These are phyloP conservation scores for Zeuzera pyrina DNA, from an alignment of 2,888 invertebrate genomes.

Conservation along the genomic window DNA sequence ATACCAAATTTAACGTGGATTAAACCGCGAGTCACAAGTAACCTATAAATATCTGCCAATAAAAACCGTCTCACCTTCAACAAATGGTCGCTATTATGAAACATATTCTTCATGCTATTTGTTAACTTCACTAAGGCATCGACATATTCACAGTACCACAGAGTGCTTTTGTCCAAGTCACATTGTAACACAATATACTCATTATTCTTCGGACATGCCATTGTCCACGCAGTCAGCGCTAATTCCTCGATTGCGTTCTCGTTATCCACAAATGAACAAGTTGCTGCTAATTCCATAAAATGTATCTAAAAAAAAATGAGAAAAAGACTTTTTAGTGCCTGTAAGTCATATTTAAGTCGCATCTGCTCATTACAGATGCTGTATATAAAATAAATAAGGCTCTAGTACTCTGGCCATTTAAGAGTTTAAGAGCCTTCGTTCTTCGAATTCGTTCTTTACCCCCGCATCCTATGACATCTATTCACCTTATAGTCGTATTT, in stretches of 20 bases:
- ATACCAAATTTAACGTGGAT: no score
- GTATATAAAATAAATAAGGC: no score
- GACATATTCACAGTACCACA: conserved; percentile 39
- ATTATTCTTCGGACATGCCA: conserved; percentile 28
- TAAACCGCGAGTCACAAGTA: neutral
- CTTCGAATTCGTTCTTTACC: no score
- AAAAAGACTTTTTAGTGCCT: no score
- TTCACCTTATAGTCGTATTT: no score
- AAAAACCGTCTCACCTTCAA: conserved; percentile 30
- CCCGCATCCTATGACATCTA: no score
- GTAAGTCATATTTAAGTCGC: no score
- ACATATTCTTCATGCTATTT: conserved; percentile 20
- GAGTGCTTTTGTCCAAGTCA: conserved; percentile 21
- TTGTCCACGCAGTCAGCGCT: conserved; percentile 34
- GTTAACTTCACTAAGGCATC: conserved; percentile 34
- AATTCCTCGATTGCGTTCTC: conserved; percentile 24
- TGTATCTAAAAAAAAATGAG: conserved; percentile 46
- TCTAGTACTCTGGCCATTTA: no score
- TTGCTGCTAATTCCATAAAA: conserved; percentile 32
- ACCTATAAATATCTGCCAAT: neutral
- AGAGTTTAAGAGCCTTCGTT: no score
- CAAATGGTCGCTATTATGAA: conserved; percentile 23
- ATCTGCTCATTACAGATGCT: no score
- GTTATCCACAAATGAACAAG: conserved; percentile 27
- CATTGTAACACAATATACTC: conserved; percentile 12